A percentile compares a stretch with the other conserved stretches of the same genome.
Evolutionary conservation across 2,888 invertebrate genomes (phyloP).

Genomic region (Pomacea canaliculata): DNA sequence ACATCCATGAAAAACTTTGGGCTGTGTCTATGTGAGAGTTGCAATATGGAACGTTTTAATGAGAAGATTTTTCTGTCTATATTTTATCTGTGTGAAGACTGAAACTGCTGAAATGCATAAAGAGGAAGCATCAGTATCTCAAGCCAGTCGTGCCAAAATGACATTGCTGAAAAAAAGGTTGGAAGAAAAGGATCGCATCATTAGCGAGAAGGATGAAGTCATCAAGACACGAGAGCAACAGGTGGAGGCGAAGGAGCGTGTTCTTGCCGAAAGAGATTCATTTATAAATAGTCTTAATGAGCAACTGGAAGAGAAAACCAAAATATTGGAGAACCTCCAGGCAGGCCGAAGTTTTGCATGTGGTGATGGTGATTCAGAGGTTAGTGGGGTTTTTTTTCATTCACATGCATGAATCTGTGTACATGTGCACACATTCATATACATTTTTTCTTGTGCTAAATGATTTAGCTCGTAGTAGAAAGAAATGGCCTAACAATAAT

Average conservation of each 20-base stretch:
- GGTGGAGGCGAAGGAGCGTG: constrained; percentile 54
- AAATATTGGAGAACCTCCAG: constrained; percentile 53
- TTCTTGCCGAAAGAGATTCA: constrained; percentile 60
- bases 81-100: too few relatives aligned
- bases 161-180: constrained; percentile 65
- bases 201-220: constrained; percentile 53
- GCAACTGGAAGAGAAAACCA: constrained; percentile 71
- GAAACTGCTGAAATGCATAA: constrained; percentile 4
- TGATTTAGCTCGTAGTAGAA: too few relatives aligned
- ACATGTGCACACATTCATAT: too few relatives aligned
- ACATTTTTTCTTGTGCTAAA: too few relatives aligned
- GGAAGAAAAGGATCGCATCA: constrained; percentile 62
- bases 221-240: constrained; percentile 48
- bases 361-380: constrained; percentile 23
- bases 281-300: constrained; percentile 71
- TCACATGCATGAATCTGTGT: too few relatives aligned
- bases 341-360: constrained; percentile 20
- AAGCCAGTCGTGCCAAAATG: constrained; percentile 46
- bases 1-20: too few relatives aligned
- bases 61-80: too few relatives aligned
- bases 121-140: constrained; percentile 7
- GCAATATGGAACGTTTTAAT: too few relatives aligned
- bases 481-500: too few relatives aligned
- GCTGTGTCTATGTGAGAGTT: too few relatives aligned
- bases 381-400: neutral